phyloP scores from a whole-genome alignment of 1,140 invertebrate genomes.

The Drosophila sucinea region DNA sequence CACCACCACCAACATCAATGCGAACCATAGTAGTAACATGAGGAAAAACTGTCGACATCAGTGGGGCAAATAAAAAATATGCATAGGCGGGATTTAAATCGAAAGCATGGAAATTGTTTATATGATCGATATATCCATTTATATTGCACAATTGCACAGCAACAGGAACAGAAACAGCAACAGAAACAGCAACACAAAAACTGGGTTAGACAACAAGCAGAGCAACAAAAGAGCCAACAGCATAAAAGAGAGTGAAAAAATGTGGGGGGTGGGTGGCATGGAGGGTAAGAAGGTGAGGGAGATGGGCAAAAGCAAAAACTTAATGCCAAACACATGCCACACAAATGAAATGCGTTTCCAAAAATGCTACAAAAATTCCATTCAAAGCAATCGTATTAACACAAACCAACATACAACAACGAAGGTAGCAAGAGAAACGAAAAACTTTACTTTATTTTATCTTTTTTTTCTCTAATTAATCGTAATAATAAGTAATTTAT shows the following conservation, averaged over 20 bases:
- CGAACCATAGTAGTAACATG: background rate
- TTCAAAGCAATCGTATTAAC: background rate
- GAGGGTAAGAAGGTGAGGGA: background rate
- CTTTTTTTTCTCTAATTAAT: no score
- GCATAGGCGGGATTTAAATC: slow-evolving; percentile 45
- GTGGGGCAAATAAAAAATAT: slow-evolving; percentile 33
- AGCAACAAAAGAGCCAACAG: slow-evolving; percentile 6
- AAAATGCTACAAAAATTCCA: slow-evolving; percentile 17
- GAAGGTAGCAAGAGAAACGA: background rate
- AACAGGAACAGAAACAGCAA: slow-evolving; percentile 35
- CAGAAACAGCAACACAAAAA: slow-evolving; percentile 17
- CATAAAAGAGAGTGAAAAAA: slow-evolving; percentile 5
- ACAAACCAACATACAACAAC: background rate
- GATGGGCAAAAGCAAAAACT: slow-evolving; percentile 44
- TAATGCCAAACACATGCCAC: slow-evolving; percentile 68
- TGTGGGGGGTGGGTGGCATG: background rate
- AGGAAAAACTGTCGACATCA: slow-evolving; percentile 34
- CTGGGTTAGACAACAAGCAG: slow-evolving; percentile 14
- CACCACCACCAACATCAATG: background rate
- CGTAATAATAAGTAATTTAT: no score
- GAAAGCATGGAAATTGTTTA: slow-evolving; percentile 60
- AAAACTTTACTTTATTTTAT: background rate
- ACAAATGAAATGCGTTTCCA: slow-evolving; percentile 50
- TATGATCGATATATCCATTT: slow-evolving; percentile 69
- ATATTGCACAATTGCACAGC: slow-evolving; percentile 58